Base-by-base conservation (phyloP, 2,113 vertebrate species). In the Acrocephalus arundinaceus region DNA sequence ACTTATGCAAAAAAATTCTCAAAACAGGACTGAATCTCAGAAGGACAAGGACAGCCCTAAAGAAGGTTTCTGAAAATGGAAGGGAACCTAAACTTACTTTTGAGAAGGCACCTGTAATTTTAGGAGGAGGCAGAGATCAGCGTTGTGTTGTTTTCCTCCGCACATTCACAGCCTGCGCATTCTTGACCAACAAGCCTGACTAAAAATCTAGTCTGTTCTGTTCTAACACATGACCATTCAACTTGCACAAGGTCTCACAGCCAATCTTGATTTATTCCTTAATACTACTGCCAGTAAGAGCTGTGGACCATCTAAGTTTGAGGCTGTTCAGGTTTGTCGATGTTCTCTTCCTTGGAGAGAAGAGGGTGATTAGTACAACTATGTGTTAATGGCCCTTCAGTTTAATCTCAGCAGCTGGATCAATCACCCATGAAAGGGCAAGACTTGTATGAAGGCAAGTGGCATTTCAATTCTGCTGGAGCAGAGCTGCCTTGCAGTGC, bases 61-160 rank as follows among this genome's bases (percentile, higher is more conserved):
- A 86, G 31, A 37, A 70, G 33, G 9, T 41, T 37, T 86, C 46
- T 63, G 35, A 87, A 91, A 93, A 48, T 2, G 2, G 15, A 77
- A 30, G 15, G 9, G 41, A 70, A 84, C 30, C 22, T n/a, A 52
- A 70, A 61, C 21, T 35, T 25, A 22, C 17, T 43, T 75, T 48
- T 57, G 28, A 89, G 28, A 83, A 18, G 41, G 54, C 18, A 43
- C 5, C 13, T 67, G 9, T 21, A 46, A 43, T 52, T 85, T 67
- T 25, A 83, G 30, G 15, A 89, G 8, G 11, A 5, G 9, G 15
- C 7, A 74, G 15, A 73, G 28, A 68, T 21, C 13, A 62, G 5
- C 1, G 2, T 11, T 57, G 21, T 1, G 0, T 19, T 49, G 10
- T 27, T 66, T 76, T 41, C 25, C 13, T 43, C 41, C 49, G 35